These are phyloP conservation scores for Ennomos erosarius DNA, from an alignment of 2,888 invertebrate species.

Conservation along the genomic window DNA sequence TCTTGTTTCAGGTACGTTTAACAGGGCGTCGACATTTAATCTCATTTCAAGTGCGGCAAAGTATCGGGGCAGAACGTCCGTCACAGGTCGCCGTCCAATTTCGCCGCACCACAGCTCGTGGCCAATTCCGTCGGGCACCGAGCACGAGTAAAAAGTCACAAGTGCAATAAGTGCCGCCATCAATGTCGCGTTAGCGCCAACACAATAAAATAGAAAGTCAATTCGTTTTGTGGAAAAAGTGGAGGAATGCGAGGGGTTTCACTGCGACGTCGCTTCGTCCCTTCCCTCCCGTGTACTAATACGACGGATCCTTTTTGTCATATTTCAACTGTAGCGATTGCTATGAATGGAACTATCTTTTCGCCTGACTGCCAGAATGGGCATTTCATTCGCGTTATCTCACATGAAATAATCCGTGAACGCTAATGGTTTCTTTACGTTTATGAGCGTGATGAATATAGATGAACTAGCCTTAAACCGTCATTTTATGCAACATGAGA, in stretches of 20 bases:
- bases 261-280: constrained; percentile 14
- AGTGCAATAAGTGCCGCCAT: constrained; percentile 81
- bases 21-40: constrained; percentile 26
- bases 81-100: constrained; percentile 58
- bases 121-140: constrained; percentile 57
- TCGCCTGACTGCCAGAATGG: neutral
- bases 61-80: constrained; percentile 41
- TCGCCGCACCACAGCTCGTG: constrained; percentile 48
- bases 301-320: constrained; percentile 39
- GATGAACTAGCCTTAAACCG: too few species aligned
- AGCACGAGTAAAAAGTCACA: constrained; percentile 67
- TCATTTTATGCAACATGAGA: neutral
- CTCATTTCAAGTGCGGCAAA: constrained; percentile 40
- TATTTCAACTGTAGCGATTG: constrained; percentile 23
- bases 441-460: too few species aligned
- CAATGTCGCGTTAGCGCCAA: constrained; percentile 79
- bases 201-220: constrained; percentile 82
- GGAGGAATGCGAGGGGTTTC: constrained; percentile 42
- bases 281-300: constrained; percentile 25
- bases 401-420: too few species aligned
- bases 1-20: constrained; percentile 65
- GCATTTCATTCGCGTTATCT: neutral
- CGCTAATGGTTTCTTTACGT: too few species aligned
- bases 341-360: constrained; percentile 3
- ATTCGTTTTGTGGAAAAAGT: constrained; percentile 63